phyloP scores from a whole-genome alignment of 2,113 vertebrate genomes.

The Anthoscopus minutus region DNA sequence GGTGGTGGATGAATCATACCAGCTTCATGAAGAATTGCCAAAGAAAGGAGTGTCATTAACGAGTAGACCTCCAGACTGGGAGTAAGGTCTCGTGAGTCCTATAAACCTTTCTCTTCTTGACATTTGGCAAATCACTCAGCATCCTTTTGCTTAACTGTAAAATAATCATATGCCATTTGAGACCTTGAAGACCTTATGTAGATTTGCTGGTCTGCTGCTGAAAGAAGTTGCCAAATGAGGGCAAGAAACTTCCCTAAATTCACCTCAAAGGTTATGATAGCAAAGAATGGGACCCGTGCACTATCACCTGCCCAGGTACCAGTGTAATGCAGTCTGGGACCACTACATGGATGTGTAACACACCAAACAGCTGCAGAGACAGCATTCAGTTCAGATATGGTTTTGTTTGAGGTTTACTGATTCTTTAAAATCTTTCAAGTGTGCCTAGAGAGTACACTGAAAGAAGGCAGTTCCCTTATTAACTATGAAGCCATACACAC shows the following conservation, averaged over 20 bases:
- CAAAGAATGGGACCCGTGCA: not conserved
- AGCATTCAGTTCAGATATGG: not conserved
- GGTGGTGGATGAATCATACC: not conserved
- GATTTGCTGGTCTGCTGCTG: not conserved
- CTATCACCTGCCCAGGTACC: accelerated
- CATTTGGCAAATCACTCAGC: not conserved
- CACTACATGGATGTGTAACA: accelerated
- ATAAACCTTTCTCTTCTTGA: not conserved
- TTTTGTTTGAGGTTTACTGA: not conserved
- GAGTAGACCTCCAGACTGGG: not conserved
- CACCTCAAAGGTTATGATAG: not conserved
- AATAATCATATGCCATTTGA: not conserved
- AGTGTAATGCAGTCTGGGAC: not conserved
- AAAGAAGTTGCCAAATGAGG: not conserved
- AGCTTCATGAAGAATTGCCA: not conserved
- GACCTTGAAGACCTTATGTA: not conserved
- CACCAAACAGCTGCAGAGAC: not conserved
- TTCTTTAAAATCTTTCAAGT: not conserved
- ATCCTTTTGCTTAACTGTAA: not conserved
- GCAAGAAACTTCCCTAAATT: not conserved
- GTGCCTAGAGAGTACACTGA: not conserved
- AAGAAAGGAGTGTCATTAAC: not conserved
- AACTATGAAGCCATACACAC: not conserved
- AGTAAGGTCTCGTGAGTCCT: not conserved
- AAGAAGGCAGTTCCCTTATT: not conserved